Percentiles rank a stretch among this genome's conserved stretches.
Conservation (phyloP, 2,797 vertebrate species). For the Emys orbicularis region DNA sequence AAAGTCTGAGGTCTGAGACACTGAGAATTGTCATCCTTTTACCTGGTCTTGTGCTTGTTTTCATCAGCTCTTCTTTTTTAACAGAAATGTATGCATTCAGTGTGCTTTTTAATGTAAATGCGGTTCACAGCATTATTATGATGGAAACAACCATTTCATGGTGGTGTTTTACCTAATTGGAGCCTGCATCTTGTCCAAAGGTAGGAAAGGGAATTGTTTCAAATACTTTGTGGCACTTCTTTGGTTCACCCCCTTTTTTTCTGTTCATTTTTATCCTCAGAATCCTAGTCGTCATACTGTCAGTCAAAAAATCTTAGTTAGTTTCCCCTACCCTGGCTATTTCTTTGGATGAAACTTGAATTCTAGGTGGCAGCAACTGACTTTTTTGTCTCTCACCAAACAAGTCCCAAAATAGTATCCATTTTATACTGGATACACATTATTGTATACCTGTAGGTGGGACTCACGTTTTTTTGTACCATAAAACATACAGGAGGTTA, state of each 20-base stretch:
- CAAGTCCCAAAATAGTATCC: not conserved
- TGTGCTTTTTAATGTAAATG: constrained; percentile 34
- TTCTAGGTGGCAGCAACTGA: not conserved
- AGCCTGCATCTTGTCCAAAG: not conserved
- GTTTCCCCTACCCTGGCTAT: not conserved
- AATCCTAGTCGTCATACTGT: not conserved
- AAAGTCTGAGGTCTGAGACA: not conserved
- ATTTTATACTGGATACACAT: not conserved
- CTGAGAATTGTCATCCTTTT: constrained; percentile 3
- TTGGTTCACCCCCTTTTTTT: not conserved
- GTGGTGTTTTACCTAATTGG: not conserved
- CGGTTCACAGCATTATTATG: not conserved
- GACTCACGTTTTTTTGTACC: not conserved
- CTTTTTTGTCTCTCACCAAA: not conserved
- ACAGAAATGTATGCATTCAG: not conserved
- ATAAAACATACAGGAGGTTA: not conserved
- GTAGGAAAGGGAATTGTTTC: not conserved
- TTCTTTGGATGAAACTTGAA: not conserved
- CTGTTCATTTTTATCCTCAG: not conserved
- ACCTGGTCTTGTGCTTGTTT: not conserved
- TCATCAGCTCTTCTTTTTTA: not conserved
- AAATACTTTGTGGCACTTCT: constrained; percentile 6
- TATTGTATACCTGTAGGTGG: not conserved
- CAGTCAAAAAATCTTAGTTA: not conserved
- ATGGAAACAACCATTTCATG: constrained; percentile 9